These are phyloP conservation scores for Schlechtendalia chinensis DNA, from an alignment of 1,140 invertebrate species.

Conservation along the genomic window DNA sequence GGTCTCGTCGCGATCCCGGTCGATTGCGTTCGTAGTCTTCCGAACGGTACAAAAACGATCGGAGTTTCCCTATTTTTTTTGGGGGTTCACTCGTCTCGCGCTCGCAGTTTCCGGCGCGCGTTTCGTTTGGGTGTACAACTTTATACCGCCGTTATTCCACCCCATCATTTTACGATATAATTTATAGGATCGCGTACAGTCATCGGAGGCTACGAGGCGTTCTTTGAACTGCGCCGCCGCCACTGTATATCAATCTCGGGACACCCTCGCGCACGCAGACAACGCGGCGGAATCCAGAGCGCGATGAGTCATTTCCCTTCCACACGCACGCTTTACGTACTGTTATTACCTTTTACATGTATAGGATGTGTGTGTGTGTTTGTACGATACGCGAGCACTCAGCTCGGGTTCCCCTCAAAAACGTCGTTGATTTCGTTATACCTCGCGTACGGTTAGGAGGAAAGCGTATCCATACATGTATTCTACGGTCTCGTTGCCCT, in stretches of 20 bases:
- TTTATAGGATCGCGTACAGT: constrained; percentile 6
- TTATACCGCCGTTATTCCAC: background rate
- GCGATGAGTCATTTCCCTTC: background rate
- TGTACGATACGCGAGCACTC: background rate
- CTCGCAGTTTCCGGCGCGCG: too few relatives aligned
- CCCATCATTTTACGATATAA: background rate
- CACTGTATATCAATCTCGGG: constrained; percentile 14
- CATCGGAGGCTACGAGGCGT: background rate
- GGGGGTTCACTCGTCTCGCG: too few relatives aligned
- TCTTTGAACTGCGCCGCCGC: background rate
- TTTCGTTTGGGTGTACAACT: background rate
- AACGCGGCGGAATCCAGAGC: background rate
- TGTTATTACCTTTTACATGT: too few relatives aligned
- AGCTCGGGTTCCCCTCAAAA: background rate
- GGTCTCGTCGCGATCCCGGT: too few relatives aligned
- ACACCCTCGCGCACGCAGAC: background rate
- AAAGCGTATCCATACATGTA: too few relatives aligned
- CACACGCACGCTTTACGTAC: background rate
- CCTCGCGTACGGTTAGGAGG: too few relatives aligned
- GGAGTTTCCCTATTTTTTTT: too few relatives aligned
- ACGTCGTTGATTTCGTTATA: background rate
- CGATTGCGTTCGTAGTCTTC: too few relatives aligned
- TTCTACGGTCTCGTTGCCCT: too few relatives aligned
- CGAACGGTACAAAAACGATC: too few relatives aligned
- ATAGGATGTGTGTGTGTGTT: background rate